phyloP scores from a whole-genome alignment of 2,797 vertebrate species.

The Distichodus sexfasciatus region DNA sequence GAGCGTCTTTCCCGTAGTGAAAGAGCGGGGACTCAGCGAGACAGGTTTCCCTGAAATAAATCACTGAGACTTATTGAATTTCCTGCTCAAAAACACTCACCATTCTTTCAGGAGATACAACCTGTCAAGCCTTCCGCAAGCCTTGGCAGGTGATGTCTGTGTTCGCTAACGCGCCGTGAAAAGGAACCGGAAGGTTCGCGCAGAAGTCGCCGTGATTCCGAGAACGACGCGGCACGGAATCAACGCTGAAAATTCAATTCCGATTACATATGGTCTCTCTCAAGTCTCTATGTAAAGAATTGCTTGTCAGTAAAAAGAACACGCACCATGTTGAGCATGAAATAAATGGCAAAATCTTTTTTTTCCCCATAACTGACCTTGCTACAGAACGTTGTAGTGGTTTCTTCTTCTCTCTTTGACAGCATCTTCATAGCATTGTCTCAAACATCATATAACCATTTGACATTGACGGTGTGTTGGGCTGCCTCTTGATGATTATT shows the following conservation, averaged over 20 bases:
- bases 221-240: not conserved
- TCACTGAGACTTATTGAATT: not conserved
- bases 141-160: not conserved
- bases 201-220: not conserved
- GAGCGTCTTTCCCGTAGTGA: not conserved
- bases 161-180: not conserved
- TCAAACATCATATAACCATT: not conserved
- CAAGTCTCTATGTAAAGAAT: not conserved
- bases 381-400: not conserved
- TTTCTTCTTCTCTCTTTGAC: not conserved
- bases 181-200: not conserved
- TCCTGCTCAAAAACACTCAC: not conserved
- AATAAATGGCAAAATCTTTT: not conserved
- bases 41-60: constrained; percentile 7
- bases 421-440: not conserved
- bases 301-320: too few relatives aligned
- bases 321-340: not conserved
- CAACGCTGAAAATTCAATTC: not conserved
- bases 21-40: not conserved
- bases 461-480: not conserved
- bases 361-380: not conserved
- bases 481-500: not conserved
- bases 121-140: not conserved
- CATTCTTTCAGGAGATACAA: not conserved
- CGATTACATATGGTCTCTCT: not conserved